These are phyloP conservation scores for Cephalopterus ornatus DNA, from an alignment of 2,113 vertebrate genomes.

Conservation along the genomic window DNA sequence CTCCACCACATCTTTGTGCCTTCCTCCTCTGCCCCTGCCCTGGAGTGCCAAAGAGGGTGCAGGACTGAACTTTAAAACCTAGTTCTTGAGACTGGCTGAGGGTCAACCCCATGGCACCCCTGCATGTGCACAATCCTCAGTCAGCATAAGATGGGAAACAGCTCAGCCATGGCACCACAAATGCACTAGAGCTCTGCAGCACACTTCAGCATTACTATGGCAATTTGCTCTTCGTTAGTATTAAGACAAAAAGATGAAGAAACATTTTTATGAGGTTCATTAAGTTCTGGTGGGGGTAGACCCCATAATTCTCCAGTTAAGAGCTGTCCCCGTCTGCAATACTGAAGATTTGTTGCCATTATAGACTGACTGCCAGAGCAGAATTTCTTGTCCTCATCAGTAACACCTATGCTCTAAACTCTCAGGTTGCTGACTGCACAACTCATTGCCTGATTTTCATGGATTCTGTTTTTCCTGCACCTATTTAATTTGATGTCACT, in stretches of 20 bases:
- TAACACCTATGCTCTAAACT: background rate
- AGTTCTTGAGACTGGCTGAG: background rate
- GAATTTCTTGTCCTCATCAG: background rate
- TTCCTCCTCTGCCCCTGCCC: background rate
- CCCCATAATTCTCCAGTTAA: background rate
- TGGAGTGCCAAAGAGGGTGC: too few species aligned
- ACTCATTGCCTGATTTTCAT: background rate
- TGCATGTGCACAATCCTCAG: background rate
- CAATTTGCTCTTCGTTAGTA: background rate
- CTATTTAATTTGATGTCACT: background rate
- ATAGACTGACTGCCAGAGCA: background rate
- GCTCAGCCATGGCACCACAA: background rate
- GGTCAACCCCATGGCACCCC: fast-evolving
- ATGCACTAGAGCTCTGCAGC: background rate
- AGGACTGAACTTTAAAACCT: background rate
- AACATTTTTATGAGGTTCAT: background rate
- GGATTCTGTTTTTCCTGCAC: background rate
- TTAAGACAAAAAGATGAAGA: background rate
- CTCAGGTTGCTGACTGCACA: background rate
- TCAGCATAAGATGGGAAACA: fast-evolving
- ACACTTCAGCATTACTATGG: background rate
- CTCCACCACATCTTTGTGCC: fast-evolving
- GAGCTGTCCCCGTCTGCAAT: background rate
- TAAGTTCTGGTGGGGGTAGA: background rate
- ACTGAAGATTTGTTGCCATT: background rate